Base-by-base conservation (phyloP, 2,797 vertebrate species). In the Catharus ustulatus region DNA sequence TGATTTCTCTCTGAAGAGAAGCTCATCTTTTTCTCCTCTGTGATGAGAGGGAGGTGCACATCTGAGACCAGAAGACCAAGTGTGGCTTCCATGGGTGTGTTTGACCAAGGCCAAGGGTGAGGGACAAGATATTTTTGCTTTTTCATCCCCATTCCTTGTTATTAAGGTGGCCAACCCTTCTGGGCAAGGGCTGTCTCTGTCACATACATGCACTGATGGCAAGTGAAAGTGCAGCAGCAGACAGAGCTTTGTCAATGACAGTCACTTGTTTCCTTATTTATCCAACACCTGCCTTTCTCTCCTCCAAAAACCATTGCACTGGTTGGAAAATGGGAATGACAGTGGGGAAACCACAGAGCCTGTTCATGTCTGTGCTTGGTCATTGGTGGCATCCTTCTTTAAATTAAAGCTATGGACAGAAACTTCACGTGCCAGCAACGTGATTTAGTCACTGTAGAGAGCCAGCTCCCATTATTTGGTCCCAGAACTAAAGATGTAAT, bases 161-260 rank as follows among this genome's bases (percentile, higher is more conserved):
- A 20, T 58, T 83, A 22, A 29, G 6, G 34, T 22, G 42, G 30
- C 43, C 46, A 74, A 0, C 18, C 6, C 13, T 78, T 38, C 20
- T 17, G 13, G 38, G n/a, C 10, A 86, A 87, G 45, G 32, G 19
- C 22, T 87, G 14, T 18, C 13, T 21, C 11, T 17, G 17, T 8
- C 9, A 5, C 1, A 0, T 7, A 7, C 14, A 3, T 3, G 10
- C n/a, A 4, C 7, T 20, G 51, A 40, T 22, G 14, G 23, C 29
- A 90, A 55, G 49, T 9, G 45, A 36, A 82, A 79, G 30, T 2
- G 10, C 24, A 58, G 51, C 36, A 90, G 63, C 51, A 89, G 32
- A 2, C n/a, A 87, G 48, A 63, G 19, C 18, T 74, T 74, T 1
- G 2, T 21, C 27, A 30, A 1, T 32, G 49, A 10, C 6, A 13